Base-by-base conservation (phyloP, 2,113 vertebrate species). In the Poecilia latipinna region DNA sequence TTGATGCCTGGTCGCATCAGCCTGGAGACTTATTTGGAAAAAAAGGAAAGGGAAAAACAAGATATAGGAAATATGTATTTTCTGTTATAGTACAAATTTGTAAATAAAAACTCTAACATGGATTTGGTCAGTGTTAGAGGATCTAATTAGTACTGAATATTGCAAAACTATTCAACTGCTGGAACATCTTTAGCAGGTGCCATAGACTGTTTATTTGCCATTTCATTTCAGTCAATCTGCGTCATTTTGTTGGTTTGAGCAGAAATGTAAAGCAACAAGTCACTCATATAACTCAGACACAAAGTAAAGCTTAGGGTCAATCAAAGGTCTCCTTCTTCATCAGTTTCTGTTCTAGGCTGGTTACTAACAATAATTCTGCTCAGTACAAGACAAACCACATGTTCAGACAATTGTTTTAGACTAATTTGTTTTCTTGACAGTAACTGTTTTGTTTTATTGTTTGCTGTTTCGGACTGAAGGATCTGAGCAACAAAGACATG, bases 401-500 rank as follows among this genome's bases (percentile, higher is more conserved):
- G 35, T 37, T 37, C 35, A 33, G 32, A 33, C 32, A 37, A 37
- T 37, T 57, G 51, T 57, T 57, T 24, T n/a, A 57, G 51, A 24
- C 51, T 57, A 24, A 57, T 57, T 8, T 13, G 0, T 8, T 61
- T 42, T 29, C 12, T n/a, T 22, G 28, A 22, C 28, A 5, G 44
- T 19, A 5, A 32, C 8, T 57, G 68, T 54, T 33, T 17, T 32
- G 22, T 33, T 10, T 2, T 42, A 48, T 26, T n/a, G 15, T 29
- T 8, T 51, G 8, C 22, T 42, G 12, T 73, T 8, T 62, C 80
- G 83, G 74, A 62, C 68, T 91, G 42, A 90, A 99, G 98, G 98
- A 99, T 91, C 93, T 99, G 85, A 99, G 98, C 93, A 99, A 97
- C 93, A 99, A 98, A 90, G 98, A 99, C 91, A 97, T 99, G 96